phyloP scores from a whole-genome alignment of 2,888 invertebrate genomes.

The Drosophila pegasa region DNA sequence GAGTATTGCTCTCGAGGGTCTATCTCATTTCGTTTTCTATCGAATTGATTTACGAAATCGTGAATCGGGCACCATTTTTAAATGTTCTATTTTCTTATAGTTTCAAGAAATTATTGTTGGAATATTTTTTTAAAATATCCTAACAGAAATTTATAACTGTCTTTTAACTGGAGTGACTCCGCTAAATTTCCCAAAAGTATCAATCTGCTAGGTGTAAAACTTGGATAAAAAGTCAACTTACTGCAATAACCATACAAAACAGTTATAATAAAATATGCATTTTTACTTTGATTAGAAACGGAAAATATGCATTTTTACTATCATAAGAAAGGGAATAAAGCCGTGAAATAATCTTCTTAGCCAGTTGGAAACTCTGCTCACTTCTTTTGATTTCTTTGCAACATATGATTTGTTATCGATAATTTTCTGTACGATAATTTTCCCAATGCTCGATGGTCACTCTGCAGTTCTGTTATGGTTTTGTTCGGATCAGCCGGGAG shows the following conservation, averaged over 20 bases:
- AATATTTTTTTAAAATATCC: constrained; percentile 10
- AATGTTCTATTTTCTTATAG: neutral
- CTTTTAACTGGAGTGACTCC: constrained; percentile 22
- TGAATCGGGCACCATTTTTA: neutral
- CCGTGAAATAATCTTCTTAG: neutral
- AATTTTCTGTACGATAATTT: constrained; percentile 2
- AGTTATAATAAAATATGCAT: neutral
- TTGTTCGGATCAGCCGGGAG: constrained; percentile 37
- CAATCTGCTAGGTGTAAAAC: constrained; percentile 29
- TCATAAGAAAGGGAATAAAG: no score
- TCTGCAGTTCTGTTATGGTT: constrained; percentile 44
- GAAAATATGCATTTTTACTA: neutral
- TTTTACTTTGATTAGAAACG: neutral
- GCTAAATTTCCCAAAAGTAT: constrained; percentile 33
- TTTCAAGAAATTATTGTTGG: neutral
- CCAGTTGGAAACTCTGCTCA: neutral
- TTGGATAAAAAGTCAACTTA: constrained; percentile 2
- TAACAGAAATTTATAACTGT: constrained; percentile 30
- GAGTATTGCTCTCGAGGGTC: constrained; percentile 38
- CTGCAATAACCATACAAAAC: neutral
- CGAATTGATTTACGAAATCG: neutral
- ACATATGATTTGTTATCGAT: constrained; percentile 22
- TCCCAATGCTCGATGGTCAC: constrained; percentile 16
- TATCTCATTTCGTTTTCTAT: constrained; percentile 16
- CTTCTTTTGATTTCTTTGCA: neutral